Percentiles rank a stretch among this genome's conserved stretches.
Conservation (phyloP, 2,888 invertebrate species). For the Morpho deidamia region DNA sequence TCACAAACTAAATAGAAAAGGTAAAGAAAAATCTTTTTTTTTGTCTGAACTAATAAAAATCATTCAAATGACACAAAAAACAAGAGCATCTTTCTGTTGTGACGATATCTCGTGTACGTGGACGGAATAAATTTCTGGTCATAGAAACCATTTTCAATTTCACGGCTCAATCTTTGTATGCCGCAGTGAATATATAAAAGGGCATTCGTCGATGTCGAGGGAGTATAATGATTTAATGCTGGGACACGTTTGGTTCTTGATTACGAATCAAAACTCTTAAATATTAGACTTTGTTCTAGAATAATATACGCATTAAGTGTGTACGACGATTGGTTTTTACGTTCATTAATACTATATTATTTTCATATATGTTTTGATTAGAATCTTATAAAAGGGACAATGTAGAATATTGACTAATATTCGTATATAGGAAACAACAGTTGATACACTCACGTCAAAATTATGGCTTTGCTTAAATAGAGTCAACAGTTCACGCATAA, state of each 20-base stretch:
- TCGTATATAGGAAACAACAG: too few relatives aligned
- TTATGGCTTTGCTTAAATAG: too few relatives aligned
- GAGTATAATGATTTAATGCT: slow-evolving; percentile 74
- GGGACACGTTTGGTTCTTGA: slow-evolving; percentile 62
- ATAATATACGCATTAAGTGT: background rate
- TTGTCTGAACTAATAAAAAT: background rate
- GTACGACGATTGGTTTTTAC: background rate
- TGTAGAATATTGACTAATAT: too few relatives aligned
- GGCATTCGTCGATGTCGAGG: slow-evolving; percentile 75
- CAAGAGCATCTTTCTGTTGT: slow-evolving; percentile 42
- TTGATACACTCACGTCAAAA: too few relatives aligned
- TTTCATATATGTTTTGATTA: too few relatives aligned
- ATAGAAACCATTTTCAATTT: slow-evolving; percentile 77
- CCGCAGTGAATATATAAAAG: slow-evolving; percentile 75
- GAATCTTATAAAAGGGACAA: too few relatives aligned
- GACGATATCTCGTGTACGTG: slow-evolving; percentile 63
- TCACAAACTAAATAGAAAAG: too few relatives aligned
- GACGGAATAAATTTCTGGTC: slow-evolving; percentile 70
- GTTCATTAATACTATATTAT: too few relatives aligned
- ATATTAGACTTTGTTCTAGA: background rate
- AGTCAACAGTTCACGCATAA: too few relatives aligned
- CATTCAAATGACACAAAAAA: slow-evolving; percentile 30
- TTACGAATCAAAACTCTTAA: slow-evolving; percentile 1
- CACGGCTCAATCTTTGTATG: slow-evolving; percentile 76
- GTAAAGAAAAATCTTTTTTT: too few relatives aligned